phyloP scores from a whole-genome alignment of 2,113 vertebrate species.

The Manacus vitellinus region DNA sequence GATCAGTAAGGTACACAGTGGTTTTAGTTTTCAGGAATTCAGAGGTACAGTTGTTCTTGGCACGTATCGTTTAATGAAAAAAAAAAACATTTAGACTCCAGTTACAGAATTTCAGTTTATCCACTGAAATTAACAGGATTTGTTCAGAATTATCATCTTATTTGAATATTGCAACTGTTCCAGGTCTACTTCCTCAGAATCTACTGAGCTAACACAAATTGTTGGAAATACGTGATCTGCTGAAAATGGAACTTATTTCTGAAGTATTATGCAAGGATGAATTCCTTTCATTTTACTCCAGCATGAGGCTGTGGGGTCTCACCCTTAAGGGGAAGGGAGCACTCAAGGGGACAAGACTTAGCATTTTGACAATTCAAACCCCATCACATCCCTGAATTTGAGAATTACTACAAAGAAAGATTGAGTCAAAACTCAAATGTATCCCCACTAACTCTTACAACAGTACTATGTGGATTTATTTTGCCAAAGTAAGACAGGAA shows the following conservation, averaged over 20 bases:
- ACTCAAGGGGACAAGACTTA: neutral
- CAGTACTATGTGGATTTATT: neutral
- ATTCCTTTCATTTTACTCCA: neutral
- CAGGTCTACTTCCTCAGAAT: neutral
- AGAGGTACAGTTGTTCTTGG: neutral
- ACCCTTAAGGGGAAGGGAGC: neutral
- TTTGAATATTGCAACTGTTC: neutral
- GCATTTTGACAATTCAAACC: neutral
- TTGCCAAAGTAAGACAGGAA: neutral
- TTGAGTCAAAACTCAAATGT: neutral
- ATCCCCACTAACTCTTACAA: neutral
- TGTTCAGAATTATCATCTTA: neutral
- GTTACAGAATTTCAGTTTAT: neutral
- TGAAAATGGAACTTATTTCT: neutral
- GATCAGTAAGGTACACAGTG: neutral
- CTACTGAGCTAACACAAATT: neutral
- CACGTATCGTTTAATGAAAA: neutral
- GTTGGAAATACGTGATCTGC: neutral
- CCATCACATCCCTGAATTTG: neutral
- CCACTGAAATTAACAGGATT: neutral
- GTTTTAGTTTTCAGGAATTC: neutral
- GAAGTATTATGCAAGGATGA: neutral
- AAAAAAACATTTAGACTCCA: neutral
- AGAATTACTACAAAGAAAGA: neutral
- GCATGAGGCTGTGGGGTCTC: neutral